phyloP scores from a whole-genome alignment of 2,113 vertebrate species.

The Mesocricetus auratus region DNA sequence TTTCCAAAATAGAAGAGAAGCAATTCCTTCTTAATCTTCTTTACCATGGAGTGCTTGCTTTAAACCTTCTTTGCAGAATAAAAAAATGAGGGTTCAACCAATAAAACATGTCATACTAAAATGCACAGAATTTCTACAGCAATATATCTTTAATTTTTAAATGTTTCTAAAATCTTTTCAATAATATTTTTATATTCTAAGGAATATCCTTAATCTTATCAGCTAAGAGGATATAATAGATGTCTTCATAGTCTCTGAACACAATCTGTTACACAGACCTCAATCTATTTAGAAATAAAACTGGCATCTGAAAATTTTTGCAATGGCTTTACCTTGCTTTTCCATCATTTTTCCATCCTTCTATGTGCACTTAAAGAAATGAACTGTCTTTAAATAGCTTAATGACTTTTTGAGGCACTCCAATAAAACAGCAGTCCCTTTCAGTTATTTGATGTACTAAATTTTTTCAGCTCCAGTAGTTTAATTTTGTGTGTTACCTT shows the following conservation, averaged over 20 bases:
- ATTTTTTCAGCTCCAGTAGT: conserved; percentile 74
- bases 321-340: conserved; percentile 51
- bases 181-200: conserved; percentile 61
- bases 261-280: conserved; percentile 61
- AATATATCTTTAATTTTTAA: conserved; percentile 51
- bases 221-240: conserved; percentile 67
- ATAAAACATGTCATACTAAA: background rate
- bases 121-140: background rate
- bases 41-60: background rate
- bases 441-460: conserved; percentile 77
- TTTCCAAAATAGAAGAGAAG: background rate
- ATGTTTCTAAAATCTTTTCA: conserved; percentile 40
- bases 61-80: background rate
- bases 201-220: conserved; percentile 61
- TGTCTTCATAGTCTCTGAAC: conserved; percentile 53
- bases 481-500: conserved; percentile 69
- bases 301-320: conserved; percentile 65
- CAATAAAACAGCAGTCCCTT: conserved; percentile 55
- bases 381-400: conserved; percentile 70
- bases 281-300: conserved; percentile 80
- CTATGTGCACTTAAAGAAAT: conserved; percentile 70
- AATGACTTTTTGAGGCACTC: conserved; percentile 70
- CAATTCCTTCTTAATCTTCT: background rate
- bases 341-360: background rate
- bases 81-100: background rate